phyloP scores from a whole-genome alignment of 1,140 invertebrate genomes.

The Kradibia gibbosae region DNA sequence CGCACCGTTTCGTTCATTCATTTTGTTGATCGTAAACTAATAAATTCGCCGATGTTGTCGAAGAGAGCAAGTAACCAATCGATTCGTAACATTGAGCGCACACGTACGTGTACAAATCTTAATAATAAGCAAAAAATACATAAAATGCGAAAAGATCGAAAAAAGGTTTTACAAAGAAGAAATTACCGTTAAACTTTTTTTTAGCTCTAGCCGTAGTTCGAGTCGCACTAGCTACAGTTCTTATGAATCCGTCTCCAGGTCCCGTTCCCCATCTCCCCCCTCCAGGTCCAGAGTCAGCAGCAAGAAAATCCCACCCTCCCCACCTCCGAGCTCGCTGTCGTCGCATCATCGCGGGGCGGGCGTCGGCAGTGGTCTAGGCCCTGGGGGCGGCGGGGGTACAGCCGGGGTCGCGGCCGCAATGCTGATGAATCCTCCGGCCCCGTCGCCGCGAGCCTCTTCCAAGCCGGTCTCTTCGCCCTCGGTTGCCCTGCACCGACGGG shows the following conservation, averaged over 20 bases:
- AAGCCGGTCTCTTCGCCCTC: conserved; percentile 53
- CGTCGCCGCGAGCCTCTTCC: conserved; percentile 70
- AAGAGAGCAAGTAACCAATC: too few species aligned
- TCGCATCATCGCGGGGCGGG: conserved; percentile 52
- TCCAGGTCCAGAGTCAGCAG: conserved; percentile 65
- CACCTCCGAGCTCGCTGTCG: conserved; percentile 59
- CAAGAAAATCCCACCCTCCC: conserved; percentile 64
- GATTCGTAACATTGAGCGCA: too few species aligned
- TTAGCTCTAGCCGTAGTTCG: conserved; percentile 74
- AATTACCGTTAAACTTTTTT: conserved; percentile 55
- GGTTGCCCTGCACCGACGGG: conserved; percentile 62
- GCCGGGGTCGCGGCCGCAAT: conserved; percentile 70
- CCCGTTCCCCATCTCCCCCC: conserved; percentile 75
- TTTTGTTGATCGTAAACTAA: too few species aligned
- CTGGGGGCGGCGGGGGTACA: not conserved
- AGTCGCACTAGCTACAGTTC: conserved; percentile 74
- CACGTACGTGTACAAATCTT: too few species aligned
- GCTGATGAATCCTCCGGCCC: conserved; percentile 81
- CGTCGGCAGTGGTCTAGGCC: not conserved
- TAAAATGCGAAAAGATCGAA: conserved; percentile 17
- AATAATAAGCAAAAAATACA: conserved; percentile 24
- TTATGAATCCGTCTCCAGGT: conserved; percentile 74
- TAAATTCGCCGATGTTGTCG: too few species aligned
- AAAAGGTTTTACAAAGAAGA: conserved; percentile 44
- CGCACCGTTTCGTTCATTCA: too few species aligned